Percentiles rank a stretch among this genome's conserved stretches.
These are phyloP conservation scores for Lottia scabra DNA, from an alignment of 2,888 invertebrate genomes.

Conservation along the genomic window DNA sequence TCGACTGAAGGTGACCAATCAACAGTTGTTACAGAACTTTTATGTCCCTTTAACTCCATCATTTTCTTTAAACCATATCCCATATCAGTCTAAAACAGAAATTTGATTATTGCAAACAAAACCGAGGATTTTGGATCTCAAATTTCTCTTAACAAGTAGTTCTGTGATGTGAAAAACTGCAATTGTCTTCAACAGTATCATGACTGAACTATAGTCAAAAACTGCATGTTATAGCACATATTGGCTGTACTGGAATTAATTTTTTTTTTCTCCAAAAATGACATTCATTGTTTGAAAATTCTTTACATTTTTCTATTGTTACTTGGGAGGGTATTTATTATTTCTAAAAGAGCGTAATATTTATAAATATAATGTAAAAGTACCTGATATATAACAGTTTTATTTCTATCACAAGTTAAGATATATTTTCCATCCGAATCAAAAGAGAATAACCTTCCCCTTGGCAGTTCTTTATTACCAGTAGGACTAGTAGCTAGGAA, in stretches of 20 bases:
- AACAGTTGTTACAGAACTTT: slow-evolving; percentile 72
- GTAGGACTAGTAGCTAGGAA: slow-evolving; percentile 45
- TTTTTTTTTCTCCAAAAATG: no score
- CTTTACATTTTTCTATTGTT: no score
- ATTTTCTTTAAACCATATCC: slow-evolving; percentile 50
- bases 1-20: slow-evolving; percentile 76
- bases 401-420: slow-evolving; percentile 68
- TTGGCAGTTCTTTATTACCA: slow-evolving; percentile 55
- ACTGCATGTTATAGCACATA: no score
- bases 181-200: no score
- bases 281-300: no score
- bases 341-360: neutral
- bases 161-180: no score
- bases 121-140: no score
- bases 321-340: no score
- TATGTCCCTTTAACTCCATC: slow-evolving; percentile 73
- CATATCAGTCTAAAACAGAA: neutral
- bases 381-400: slow-evolving; percentile 71
- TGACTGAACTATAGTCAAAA: no score
- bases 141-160: no score
- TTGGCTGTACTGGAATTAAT: no score
- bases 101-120: no score
- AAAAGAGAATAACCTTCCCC: slow-evolving; percentile 71
- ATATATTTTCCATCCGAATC: slow-evolving; percentile 71
- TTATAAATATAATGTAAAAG: slow-evolving; percentile 12